These are phyloP conservation scores for Thunnus albacares DNA, from an alignment of 2,797 vertebrate species.

Conservation along the genomic window DNA sequence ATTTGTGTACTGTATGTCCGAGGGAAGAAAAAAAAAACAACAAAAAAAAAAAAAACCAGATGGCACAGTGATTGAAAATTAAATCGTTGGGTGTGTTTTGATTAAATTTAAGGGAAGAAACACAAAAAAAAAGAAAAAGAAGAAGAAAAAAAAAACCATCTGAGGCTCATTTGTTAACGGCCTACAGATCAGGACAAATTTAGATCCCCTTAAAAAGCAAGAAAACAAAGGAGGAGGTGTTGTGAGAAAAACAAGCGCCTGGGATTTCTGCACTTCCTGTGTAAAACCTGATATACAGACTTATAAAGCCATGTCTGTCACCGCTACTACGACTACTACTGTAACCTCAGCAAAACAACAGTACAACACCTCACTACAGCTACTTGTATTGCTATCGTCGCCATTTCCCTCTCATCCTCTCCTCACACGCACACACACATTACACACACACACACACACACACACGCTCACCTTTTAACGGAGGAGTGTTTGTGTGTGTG, in stretches of 20 bases:
- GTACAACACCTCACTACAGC: conserved; percentile 71
- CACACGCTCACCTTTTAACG: not conserved
- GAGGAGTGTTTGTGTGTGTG: too few species aligned
- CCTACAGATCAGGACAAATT: conserved; percentile 63
- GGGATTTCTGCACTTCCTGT: conserved; percentile 68
- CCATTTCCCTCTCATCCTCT: conserved; percentile 39
- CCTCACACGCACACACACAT: not conserved
- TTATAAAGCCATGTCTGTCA: conserved; percentile 65
- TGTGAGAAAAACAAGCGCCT: conserved; percentile 50
- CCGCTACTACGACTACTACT: conserved; percentile 56
- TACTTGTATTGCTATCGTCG: conserved; percentile 67
- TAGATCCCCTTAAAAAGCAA: conserved; percentile 62
- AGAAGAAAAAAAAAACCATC: conserved; percentile 6
- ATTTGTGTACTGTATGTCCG: conserved; percentile 82
- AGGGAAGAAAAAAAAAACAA: conserved; percentile 48
- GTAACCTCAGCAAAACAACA: conserved; percentile 72
- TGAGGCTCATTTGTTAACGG: conserved; percentile 53
- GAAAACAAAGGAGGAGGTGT: conserved; percentile 68
- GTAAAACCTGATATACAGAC: conserved; percentile 47
- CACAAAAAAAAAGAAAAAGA: conserved; percentile 1
- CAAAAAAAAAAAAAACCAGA: conserved; percentile 50
- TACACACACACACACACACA: conserved; percentile 40
- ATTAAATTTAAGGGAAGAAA: conserved; percentile 64
- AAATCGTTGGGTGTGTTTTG: conserved; percentile 73
- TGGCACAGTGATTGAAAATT: conserved; percentile 66